These are phyloP conservation scores for Lacerta agilis DNA, from an alignment of 2,797 vertebrate genomes.

Conservation along the genomic window DNA sequence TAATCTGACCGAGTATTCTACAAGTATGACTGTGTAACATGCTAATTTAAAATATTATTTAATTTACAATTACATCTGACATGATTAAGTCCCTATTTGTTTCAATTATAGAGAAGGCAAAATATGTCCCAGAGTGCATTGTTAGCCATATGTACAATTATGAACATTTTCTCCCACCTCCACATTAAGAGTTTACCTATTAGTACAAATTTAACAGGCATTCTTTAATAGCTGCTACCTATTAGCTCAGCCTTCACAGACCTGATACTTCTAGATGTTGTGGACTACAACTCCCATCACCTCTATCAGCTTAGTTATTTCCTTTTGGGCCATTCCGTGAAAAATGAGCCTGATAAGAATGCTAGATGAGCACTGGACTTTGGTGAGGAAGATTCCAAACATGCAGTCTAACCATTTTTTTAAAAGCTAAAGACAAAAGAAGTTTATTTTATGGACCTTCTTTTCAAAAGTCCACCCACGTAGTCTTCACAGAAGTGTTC, in stretches of 20 bases:
- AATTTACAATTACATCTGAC: slow-evolving; percentile 58
- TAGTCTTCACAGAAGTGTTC: no score
- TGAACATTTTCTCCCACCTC: slow-evolving; percentile 43
- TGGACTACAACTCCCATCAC: no score
- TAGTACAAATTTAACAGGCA: background rate
- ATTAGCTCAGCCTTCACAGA: background rate
- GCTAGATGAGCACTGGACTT: no score
- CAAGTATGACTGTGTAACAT: slow-evolving; percentile 41
- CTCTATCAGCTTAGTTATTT: no score
- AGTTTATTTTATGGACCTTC: no score
- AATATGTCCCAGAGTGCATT: slow-evolving; percentile 17
- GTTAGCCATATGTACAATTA: slow-evolving; percentile 27
- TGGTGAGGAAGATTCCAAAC: no score
- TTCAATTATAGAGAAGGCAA: slow-evolving; percentile 56
- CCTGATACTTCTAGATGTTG: background rate
- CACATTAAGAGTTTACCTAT: background rate
- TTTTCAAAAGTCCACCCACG: no score
- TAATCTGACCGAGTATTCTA: slow-evolving; percentile 20
- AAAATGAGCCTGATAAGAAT: no score
- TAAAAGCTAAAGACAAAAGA: no score
- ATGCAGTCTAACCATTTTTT: no score
- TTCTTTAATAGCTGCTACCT: background rate
- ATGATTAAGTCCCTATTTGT: slow-evolving; percentile 64
- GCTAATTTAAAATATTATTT: slow-evolving; percentile 54
- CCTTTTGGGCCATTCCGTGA: no score